Evolutionary conservation across 2,888 invertebrate genomes (phyloP).

Genomic region (Subacronicta megacephala): DNA sequence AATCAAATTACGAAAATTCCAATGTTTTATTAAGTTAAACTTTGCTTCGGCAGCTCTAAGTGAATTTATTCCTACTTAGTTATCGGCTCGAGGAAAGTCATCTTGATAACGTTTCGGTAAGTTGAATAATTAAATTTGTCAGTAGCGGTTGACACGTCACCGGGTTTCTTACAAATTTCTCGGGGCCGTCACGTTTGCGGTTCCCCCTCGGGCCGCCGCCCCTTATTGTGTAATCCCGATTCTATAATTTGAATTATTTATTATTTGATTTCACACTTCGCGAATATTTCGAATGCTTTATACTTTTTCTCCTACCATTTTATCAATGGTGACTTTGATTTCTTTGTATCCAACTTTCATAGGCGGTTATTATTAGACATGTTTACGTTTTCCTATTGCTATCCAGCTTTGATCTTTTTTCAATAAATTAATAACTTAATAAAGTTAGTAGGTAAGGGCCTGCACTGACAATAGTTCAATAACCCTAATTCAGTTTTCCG

Average conservation of each 20-base stretch:
- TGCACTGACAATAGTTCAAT: too few relatives aligned
- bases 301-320: constrained; percentile 37
- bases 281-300: constrained; percentile 63
- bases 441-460: too few relatives aligned
- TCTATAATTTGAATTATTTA: constrained; percentile 88
- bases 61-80: constrained; percentile 90
- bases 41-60: constrained; percentile 87
- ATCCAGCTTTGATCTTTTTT: too few relatives aligned
- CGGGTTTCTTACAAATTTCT: constrained; percentile 84
- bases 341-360: constrained; percentile 45
- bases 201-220: constrained; percentile 63
- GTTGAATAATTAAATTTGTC: constrained; percentile 90
- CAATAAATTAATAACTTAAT: too few relatives aligned
- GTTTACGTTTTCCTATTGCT: constrained; percentile 12
- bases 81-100: constrained; percentile 88
- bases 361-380: constrained; percentile 27
- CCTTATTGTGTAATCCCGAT: constrained; percentile 82
- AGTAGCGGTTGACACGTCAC: constrained; percentile 86
- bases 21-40: constrained; percentile 89
- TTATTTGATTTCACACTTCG: constrained; percentile 83
- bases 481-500: too few relatives aligned
- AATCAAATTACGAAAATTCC: constrained; percentile 87
- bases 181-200: constrained; percentile 82
- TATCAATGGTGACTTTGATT: constrained; percentile 44
- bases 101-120: constrained; percentile 88